Evolutionary conservation across 1,140 invertebrate genomes (phyloP).

Genomic region (Hyles euphorbiae): DNA sequence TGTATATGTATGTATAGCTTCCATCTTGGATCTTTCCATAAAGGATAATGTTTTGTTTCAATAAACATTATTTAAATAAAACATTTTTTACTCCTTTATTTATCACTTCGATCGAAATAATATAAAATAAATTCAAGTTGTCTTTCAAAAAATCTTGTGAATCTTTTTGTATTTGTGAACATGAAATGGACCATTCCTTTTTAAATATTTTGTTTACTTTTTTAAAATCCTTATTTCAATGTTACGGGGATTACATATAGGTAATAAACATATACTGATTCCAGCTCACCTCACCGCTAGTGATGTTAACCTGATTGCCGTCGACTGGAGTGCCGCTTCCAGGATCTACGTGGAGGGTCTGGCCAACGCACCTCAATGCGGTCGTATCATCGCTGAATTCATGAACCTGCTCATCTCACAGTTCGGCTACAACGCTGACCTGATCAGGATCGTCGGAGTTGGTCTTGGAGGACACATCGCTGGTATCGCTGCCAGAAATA

Average conservation of each 20-base stretch:
- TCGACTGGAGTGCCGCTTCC: slow-evolving; percentile 52
- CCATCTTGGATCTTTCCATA: too few species aligned
- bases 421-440: slow-evolving; percentile 37
- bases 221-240: too few species aligned
- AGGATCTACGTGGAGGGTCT: slow-evolving; percentile 39
- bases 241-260: neutral
- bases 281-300: slow-evolving; percentile 34
- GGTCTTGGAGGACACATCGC: slow-evolving; percentile 58
- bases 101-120: too few species aligned
- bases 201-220: too few species aligned
- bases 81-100: too few species aligned
- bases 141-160: too few species aligned
- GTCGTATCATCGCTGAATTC: slow-evolving; percentile 40
- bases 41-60: too few species aligned
- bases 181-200: too few species aligned
- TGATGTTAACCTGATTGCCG: slow-evolving; percentile 52
- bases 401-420: slow-evolving; percentile 41
- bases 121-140: too few species aligned
- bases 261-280: slow-evolving; percentile 6
- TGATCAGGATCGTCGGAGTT: slow-evolving; percentile 49
- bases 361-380: slow-evolving; percentile 42
- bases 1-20: too few species aligned
- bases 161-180: too few species aligned
- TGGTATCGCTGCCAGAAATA: slow-evolving; percentile 46
- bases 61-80: too few species aligned